A percentile compares a stretch with the other conserved stretches of the same genome.
These are phyloP conservation scores for Heliornis fulica DNA, from an alignment of 2,113 vertebrate species.

Conservation along the genomic window DNA sequence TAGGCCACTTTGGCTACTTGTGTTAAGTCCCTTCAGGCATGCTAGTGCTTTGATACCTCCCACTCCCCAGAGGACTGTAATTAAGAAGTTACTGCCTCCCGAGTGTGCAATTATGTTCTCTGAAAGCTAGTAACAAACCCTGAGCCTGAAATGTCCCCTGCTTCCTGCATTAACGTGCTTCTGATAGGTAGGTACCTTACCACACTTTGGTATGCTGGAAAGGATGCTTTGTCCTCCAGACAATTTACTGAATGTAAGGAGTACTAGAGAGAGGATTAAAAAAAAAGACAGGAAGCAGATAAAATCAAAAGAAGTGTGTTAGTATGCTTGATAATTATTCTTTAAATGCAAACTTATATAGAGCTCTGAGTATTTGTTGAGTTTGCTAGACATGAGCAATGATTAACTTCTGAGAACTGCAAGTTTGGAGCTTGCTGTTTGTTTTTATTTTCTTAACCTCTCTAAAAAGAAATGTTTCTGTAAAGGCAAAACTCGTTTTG, in stretches of 20 bases:
- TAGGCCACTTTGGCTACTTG: not conserved
- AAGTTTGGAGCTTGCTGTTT: not conserved
- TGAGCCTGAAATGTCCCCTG: not conserved
- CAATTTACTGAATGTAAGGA: not conserved
- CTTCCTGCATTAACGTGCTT: not conserved
- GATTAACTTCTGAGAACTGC: not conserved
- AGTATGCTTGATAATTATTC: not conserved
- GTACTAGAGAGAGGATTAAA: not conserved
- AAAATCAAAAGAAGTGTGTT: not conserved
- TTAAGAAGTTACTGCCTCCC: constrained; percentile 18
- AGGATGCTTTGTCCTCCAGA: not conserved
- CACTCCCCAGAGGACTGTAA: not conserved
- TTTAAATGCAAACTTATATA: not conserved
- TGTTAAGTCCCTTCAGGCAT: not conserved
- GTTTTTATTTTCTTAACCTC: not conserved
- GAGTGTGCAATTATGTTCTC: constrained; percentile 6
- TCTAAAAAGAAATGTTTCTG: not conserved
- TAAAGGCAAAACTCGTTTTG: not conserved
- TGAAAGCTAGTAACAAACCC: not conserved
- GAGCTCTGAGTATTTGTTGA: not conserved
- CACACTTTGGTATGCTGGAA: not conserved
- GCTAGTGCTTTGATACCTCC: not conserved
- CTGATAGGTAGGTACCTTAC: not conserved
- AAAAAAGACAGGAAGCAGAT: not conserved
- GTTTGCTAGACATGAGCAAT: not conserved